These are phyloP conservation scores for Brachypterus glaber DNA, from an alignment of 2,888 invertebrate species.

Conservation along the genomic window DNA sequence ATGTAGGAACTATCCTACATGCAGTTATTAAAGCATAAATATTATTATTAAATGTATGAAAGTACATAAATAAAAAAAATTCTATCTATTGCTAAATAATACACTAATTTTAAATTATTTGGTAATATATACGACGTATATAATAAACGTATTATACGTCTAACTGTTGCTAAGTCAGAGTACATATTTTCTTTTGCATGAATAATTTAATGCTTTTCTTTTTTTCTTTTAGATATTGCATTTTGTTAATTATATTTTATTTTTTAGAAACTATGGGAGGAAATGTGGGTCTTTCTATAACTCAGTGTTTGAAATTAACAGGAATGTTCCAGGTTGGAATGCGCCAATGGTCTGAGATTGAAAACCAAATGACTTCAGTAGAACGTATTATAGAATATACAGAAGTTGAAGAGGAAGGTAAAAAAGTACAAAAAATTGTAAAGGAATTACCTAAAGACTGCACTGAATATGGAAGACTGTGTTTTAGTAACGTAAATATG, in stretches of 20 bases:
- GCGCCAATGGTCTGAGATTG: slow-evolving; percentile 80
- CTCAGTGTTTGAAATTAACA: slow-evolving; percentile 67
- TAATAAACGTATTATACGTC: too few relatives aligned
- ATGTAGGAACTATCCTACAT: background rate
- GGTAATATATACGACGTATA: too few relatives aligned
- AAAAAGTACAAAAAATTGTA: slow-evolving; percentile 48
- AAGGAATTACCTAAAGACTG: slow-evolving; percentile 61
- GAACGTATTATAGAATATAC: slow-evolving; percentile 78
- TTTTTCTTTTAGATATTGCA: too few relatives aligned
- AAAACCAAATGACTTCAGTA: slow-evolving; percentile 79
- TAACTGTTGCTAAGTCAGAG: too few relatives aligned
- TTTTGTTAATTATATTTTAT: background rate
- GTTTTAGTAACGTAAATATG: slow-evolving; percentile 58
- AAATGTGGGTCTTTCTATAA: slow-evolving; percentile 68
- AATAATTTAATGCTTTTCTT: too few relatives aligned
- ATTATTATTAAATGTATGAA: too few relatives aligned
- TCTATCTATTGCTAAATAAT: too few relatives aligned
- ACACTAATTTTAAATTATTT: too few relatives aligned
- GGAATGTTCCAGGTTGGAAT: slow-evolving; percentile 55
- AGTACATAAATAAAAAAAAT: too few relatives aligned
- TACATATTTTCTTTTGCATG: too few relatives aligned
- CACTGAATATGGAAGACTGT: slow-evolving; percentile 60
- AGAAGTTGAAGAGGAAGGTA: slow-evolving; percentile 60
- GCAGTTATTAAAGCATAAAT: too few relatives aligned
- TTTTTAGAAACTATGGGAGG: slow-evolving; percentile 52